Percentiles rank a stretch among this genome's conserved stretches.
Conservation (phyloP, 2,888 invertebrate species). For the Melipona beecheii region DNA sequence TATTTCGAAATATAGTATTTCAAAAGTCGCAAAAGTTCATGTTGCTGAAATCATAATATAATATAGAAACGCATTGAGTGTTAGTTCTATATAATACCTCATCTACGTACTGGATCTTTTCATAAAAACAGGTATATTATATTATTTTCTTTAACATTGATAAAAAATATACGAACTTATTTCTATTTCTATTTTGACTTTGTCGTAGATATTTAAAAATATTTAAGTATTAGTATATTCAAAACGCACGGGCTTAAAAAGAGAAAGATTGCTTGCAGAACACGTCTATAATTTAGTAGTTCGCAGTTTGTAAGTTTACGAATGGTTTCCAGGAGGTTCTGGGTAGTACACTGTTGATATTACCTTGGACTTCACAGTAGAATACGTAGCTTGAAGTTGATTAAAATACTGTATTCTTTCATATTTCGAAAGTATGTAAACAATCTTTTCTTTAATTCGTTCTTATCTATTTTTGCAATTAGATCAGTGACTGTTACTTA, state of each 20-base stretch:
- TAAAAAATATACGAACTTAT: background rate
- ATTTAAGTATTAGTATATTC: background rate
- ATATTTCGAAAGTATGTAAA: conserved; percentile 29
- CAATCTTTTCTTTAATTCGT: background rate
- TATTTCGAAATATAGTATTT: too few relatives aligned
- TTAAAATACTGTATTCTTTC: background rate
- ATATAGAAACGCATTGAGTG: background rate
- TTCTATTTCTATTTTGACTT: background rate
- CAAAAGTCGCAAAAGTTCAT: background rate
- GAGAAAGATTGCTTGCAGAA: background rate
- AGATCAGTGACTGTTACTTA: background rate
- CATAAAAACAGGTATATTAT: background rate
- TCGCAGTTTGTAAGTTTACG: conserved; percentile 18
- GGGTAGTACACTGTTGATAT: conserved; percentile 23
- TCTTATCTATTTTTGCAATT: background rate
- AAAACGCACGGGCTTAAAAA: background rate
- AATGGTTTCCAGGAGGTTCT: conserved; percentile 38
- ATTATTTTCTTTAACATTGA: background rate
- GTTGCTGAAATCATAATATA: background rate
- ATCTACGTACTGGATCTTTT: background rate
- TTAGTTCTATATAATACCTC: background rate
- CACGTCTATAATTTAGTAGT: background rate
- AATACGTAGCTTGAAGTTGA: conserved; percentile 20
- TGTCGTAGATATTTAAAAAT: background rate
- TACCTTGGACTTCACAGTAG: background rate